These are phyloP conservation scores for Marronus borbonicus DNA, from an alignment of 2,888 invertebrate species.

Conservation along the genomic window DNA sequence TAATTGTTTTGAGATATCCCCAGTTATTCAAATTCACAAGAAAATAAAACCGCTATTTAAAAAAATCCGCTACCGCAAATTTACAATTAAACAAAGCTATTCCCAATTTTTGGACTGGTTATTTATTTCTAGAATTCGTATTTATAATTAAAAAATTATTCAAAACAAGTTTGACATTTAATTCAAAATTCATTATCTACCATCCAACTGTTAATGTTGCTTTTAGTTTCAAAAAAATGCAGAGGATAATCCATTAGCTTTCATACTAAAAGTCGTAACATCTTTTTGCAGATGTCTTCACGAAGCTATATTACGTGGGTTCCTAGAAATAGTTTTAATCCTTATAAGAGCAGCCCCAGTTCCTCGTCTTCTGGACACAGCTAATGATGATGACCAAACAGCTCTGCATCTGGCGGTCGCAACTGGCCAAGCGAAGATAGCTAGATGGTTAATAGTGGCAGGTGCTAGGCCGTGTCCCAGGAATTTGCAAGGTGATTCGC, in stretches of 20 bases:
- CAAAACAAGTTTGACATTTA: not conserved
- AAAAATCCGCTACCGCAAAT: no score
- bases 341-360: conserved; percentile 86
- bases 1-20: not conserved
- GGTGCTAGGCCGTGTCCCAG: conserved; percentile 80
- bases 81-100: no score
- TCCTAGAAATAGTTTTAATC: conserved; percentile 80
- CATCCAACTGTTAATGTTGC: no score
- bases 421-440: conserved; percentile 82
- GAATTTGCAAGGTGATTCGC: conserved; percentile 87
- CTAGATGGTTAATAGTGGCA: conserved; percentile 84
- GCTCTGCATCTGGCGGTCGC: conserved; percentile 91
- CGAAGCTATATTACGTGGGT: conserved; percentile 85
- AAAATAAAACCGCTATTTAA: no score
- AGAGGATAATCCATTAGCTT: no score
- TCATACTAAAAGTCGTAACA: no score
- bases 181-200: no score
- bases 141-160: no score
- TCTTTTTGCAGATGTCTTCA: conserved; percentile 83
- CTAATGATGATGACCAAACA: conserved; percentile 86
- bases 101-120: no score
- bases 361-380: conserved; percentile 83
- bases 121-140: no score
- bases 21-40: no score
- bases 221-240: no score